Base-by-base conservation (phyloP, 35 echinoderm and acorn worm species). In the Holothuria glaberrima region DNA sequence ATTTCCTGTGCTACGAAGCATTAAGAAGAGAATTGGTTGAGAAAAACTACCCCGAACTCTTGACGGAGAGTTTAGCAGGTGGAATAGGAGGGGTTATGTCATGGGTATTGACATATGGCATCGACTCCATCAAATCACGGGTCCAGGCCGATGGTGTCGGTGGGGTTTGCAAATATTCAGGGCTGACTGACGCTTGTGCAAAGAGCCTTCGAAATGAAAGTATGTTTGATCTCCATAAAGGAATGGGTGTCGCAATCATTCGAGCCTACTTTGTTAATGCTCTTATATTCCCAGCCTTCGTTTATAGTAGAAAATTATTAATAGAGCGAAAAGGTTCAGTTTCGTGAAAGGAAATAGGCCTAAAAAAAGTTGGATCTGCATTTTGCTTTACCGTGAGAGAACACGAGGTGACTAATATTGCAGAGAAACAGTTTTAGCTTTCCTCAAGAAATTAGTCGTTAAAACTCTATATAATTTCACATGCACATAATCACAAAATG, bases 61-160 rank as follows among this genome's bases (percentile, higher is more conserved):
- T 52, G 17, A 82, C 65, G 12, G 74, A 94, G 31, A 32, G 91
- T 22, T 31, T 92, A 18, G 96, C 93, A 14, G 96, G 96, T 6
- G 96, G 96, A 52, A 28, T 94, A 1, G 92, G 93, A 20, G 96
- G 96, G 12, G 94, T 95, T 90, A 75, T 52, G 12, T 98, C 96
- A 12, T 95, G 96, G 96, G 38, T 92, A 17, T 18, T 90, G 9
- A 87, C 96, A 0, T 94, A 92, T 60, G 87, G 82, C 12, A 35
- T 88, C 13, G 96, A 98, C 59, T 94, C 92, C 19, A 95, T 98
- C 33, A 95, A 98, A 70, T 93, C 96, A 33, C 81, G 96, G 13
- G 80, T 98, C 26, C 96, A 98, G 48, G 96, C 93, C 6, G 96
- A 95, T 54, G 92, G 96, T 19, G 69, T 92, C 9, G 90, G 83